Evolutionary conservation across 2,888 invertebrate species (phyloP), one percentile per base, ranked within the genome.

Genomic region (Leptopilina syphax): DNA sequence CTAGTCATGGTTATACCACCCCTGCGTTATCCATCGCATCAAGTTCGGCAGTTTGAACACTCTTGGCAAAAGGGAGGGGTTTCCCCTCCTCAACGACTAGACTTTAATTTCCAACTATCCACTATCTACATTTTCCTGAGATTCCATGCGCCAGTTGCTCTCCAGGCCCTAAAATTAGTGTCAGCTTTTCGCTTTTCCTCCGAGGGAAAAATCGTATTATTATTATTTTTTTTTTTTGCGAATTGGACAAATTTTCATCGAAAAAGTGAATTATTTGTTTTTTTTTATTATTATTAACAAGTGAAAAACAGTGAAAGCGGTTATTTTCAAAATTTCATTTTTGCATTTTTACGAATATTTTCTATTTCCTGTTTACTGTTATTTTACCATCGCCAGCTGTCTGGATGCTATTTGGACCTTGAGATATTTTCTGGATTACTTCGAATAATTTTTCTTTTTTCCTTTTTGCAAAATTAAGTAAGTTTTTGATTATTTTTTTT

Each of bases 1-100:
- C 50, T 54, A 54, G 70, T 70, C 70, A 70, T 70, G 70, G 34
- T 41, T 34, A 65, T 65, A 65, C 70, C 70, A 70, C 70, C 70
- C 70, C 70, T 70, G 50, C 70, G 70, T 70, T 70, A 70, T 70
- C 50, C 70, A 70, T 70, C 70, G 70, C 70, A 70, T 70, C 70
- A 70, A 24, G 63, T 63, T 70, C 50, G 70, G 70, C 50, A 70
- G 54, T 70, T 67, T 70, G 50, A 54, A 70, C 70, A 50, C 70
- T 70, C 70, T 70, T 50, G 50, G 70, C 27, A 54, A 47, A 70
- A 70, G 70, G 70, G 70, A 70, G 70, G 70, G 70, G 70, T 70
- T 24, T 24, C 70, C 70, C 50, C 70, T 70, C 50, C 54, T 47
- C 70, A 27, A 18, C 54, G 24, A 24, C 27, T 54, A 70, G 70